Conservation (phyloP, 2,113 vertebrate genomes). For the Brachionichthys hirsutus region DNA sequence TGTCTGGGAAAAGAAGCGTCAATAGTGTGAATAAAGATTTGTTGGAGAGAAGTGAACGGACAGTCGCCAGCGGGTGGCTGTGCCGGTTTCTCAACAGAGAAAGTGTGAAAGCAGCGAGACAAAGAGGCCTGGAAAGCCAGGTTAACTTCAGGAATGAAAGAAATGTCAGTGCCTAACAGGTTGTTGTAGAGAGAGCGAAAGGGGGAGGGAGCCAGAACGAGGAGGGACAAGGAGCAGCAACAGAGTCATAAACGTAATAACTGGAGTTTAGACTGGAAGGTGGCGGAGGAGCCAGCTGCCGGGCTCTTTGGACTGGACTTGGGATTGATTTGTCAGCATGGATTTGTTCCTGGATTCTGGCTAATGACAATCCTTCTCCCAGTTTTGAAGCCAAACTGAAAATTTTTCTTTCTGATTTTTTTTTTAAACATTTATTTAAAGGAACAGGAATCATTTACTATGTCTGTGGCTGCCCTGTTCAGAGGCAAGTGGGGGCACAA, state of each 20-base stretch:
- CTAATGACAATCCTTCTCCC: conserved; percentile 20
- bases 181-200: conserved; percentile 36
- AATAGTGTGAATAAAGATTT: background rate
- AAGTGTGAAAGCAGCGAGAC: conserved; percentile 5
- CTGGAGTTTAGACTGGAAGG: conserved; percentile 52
- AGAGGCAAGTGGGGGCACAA: conserved; percentile 70
- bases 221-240: conserved; percentile 56
- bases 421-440: background rate
- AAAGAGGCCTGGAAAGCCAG: conserved; percentile 30
- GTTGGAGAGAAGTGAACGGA: background rate
- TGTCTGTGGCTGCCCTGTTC: conserved; percentile 72
- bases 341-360: conserved; percentile 65
- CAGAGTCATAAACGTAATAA: conserved; percentile 60
- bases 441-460: conserved; percentile 20
- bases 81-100: conserved; percentile 64
- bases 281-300: background rate
- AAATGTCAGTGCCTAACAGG: conserved; percentile 50
- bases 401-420: background rate
- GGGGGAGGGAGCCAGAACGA: conserved; percentile 41
- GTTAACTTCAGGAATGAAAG: conserved; percentile 58
- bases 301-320: background rate
- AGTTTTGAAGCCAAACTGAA: conserved; percentile 1
- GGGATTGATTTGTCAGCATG: conserved; percentile 38
- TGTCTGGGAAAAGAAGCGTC: background rate
- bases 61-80: conserved; percentile 35